Base-by-base conservation (phyloP, 1,140 invertebrate species). In the Hirudo medicinalis region DNA sequence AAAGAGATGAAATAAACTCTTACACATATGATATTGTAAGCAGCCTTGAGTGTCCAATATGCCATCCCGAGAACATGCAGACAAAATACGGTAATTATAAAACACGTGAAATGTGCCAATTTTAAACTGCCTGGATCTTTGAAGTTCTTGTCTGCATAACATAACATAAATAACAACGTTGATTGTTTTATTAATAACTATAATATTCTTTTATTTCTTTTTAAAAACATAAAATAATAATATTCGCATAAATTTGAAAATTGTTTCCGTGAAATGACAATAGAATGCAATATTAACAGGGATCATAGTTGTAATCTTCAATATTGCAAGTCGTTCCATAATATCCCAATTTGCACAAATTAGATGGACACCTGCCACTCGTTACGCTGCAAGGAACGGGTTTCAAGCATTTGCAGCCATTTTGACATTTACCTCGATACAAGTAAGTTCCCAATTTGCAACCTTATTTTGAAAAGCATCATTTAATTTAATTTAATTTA, bases 331-430 rank as follows among this genome's bases (percentile, higher is more conserved):
- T 22, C 6, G 29, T 63, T 22, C 57, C 57, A 15, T 63, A 63
- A 20, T 4, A 63, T 4, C 57, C 57, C 22, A 63, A 32, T 32
- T 63, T 63, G 13, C 57, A 63, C 11, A 63, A 20, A 32, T 63
- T 63, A 20, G 57, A 63, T 32, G 57, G 57, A 63, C 57, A 63
- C 57, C 57, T 63, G 22, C 57, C 57, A 13, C 22, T 63, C 20
- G 22, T 63, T 9, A 63, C 9, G 3, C 29, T 32, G 57, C 57
- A 63, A 22, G 57, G 57, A 1, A 63, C 57, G 8, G 22, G 22
- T 63, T 63, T 63, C 57, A 63, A 32, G 19, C 57, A 63, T 22
- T 13, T 22, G 57, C 57, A 63, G 22, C 57, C 4, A 32, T 63
- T 63, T 32, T 63, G 57, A 32, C 57, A 63, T 15, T 63, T 63